These are phyloP conservation scores for Drosophila dunni DNA, from an alignment of 1,140 invertebrate species.

Conservation along the genomic window DNA sequence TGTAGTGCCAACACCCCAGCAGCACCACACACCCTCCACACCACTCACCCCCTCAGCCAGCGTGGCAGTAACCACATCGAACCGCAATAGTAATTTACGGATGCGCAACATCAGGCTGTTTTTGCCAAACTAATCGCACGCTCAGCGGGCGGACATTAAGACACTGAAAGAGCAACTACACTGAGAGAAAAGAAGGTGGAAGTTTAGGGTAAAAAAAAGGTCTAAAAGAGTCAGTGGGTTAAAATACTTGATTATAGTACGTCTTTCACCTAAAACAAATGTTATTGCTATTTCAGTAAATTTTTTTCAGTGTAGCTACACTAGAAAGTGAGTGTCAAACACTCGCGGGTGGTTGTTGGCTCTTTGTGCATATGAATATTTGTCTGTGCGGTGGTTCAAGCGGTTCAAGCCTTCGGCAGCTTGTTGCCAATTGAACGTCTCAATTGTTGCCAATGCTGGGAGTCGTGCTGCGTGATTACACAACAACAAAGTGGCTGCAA, in stretches of 20 bases:
- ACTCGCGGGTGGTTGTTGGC: slow-evolving; percentile 34
- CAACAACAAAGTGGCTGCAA: slow-evolving; percentile 46
- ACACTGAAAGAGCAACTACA: not conserved
- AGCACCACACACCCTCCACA: not conserved
- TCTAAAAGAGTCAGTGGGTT: no score
- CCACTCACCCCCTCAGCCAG: not conserved
- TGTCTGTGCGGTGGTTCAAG: slow-evolving; percentile 49
- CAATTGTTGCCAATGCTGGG: slow-evolving; percentile 70
- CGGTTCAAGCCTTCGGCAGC: slow-evolving; percentile 12
- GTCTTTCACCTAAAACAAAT: no score
- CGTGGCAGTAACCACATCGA: slow-evolving; percentile 44
- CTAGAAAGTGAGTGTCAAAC: slow-evolving; percentile 35
- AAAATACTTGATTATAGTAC: no score
- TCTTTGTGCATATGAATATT: slow-evolving; percentile 12
- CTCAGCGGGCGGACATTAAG: slow-evolving; percentile 52
- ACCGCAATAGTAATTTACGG: slow-evolving; percentile 82
- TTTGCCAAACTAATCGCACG: slow-evolving; percentile 78
- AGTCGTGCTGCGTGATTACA: slow-evolving; percentile 71
- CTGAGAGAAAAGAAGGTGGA: no score
- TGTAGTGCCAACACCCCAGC: not conserved
- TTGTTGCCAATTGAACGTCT: slow-evolving; percentile 79
- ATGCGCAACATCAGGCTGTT: slow-evolving; percentile 73
- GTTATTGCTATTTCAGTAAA: no score
- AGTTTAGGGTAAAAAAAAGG: no score
- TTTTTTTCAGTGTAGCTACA: no score